Evolutionary conservation across 2,888 invertebrate species (phyloP), one percentile per base, ranked within the genome.

Genomic region (Pteria penguin): DNA sequence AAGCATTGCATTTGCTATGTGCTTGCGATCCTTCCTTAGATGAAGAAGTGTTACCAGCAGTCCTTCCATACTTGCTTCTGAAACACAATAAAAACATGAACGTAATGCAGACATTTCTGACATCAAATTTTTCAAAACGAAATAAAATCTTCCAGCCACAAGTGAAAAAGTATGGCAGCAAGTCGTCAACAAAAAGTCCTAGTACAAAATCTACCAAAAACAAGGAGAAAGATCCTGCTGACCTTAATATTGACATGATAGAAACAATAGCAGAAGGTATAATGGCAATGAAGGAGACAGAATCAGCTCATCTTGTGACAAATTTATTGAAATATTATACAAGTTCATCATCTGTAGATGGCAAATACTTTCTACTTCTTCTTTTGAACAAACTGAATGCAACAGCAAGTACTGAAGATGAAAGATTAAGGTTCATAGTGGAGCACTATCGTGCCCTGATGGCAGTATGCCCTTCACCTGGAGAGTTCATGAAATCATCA

Each of bases 1-100:
- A 31, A n/a, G 68, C 68, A 31, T 29, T 68, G 11, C 55, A 31
- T 27, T 26, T 68, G 14, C 61, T 74, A 1, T 61, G 55, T 45
- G 32, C 54, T 24, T 74, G 74, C 63, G 33, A 61, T 8, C 61
- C 68, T 5, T 52, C 60, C 8, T 26, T 29, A 0, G 62, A 68
- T 54, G 33, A 60, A 2, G 60, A 68, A 5, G 36, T 74, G 27
- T 5, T 74, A 22, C 26, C 18, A 8, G 26, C 31, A 18, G 14
- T 74, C 1, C 57, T 74, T 14, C 62, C 74, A 58, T 52, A 24
- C 3, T 55, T 74, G 8, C 62, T 74, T 4, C 27, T 69, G 4
- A 55, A 32, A 11, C 32, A 32, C 4, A 18, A 27, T 26, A 45
- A 65, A n/a, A 36, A 36, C n/a, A 14, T 65, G 22, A 36, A 22